Evolutionary conservation across 2,113 vertebrate species (phyloP).

Genomic region (Xenopus borealis): DNA sequence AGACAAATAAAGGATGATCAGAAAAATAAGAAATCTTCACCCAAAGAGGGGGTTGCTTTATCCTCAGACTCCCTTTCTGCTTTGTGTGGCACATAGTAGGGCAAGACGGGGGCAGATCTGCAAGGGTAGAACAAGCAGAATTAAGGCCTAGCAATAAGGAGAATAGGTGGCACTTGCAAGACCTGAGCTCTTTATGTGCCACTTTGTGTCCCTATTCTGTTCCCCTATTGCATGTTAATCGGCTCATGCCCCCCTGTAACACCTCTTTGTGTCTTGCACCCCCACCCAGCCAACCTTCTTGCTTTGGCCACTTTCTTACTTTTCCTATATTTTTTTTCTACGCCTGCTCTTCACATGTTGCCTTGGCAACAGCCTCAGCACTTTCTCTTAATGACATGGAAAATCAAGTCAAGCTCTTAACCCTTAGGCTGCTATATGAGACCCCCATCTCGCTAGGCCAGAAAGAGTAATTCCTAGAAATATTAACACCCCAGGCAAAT

Average conservation of each 20-base stretch:
- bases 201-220: not conserved
- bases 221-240: no score
- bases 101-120: not conserved
- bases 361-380: slow-evolving; percentile 31
- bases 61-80: not conserved
- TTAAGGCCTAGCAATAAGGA: not conserved
- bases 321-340: slow-evolving; percentile 14
- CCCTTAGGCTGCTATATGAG: not conserved
- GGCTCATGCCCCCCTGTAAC: no score
- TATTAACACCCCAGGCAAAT: no score
- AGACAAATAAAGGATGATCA: slow-evolving; percentile 3
- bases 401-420: slow-evolving; percentile 21
- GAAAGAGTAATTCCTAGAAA: no score
- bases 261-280: not conserved
- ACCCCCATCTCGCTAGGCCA: not conserved
- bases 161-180: not conserved
- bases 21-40: not conserved
- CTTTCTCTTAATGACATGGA: slow-evolving; percentile 4
- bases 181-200: not conserved
- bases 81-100: no score
- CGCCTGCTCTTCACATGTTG: not conserved
- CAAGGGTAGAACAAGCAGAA: not conserved
- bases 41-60: slow-evolving; percentile 2
- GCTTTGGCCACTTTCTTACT: not conserved
- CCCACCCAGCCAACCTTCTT: not conserved